A percentile compares a stretch with the other conserved stretches of the same genome.
Evolutionary conservation across 2,888 invertebrate genomes (phyloP).

Genomic region (Cremastinae sp.): DNA sequence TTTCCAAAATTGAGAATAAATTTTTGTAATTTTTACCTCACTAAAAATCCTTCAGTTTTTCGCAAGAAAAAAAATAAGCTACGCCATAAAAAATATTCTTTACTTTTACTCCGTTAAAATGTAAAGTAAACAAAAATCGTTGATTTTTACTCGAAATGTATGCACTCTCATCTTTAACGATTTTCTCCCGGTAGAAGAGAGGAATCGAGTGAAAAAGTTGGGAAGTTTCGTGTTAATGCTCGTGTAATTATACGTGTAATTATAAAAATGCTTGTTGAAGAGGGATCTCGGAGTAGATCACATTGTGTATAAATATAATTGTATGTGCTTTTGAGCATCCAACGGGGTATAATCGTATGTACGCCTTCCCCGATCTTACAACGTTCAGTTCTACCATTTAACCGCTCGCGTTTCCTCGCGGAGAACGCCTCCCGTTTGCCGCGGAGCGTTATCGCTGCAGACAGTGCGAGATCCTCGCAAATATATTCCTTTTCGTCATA

Average conservation of each 20-base stretch:
- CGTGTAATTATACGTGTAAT: constrained; percentile 60
- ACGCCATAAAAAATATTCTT: too few species aligned
- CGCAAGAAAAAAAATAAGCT: too few species aligned
- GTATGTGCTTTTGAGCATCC: constrained; percentile 21
- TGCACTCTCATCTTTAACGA: background rate
- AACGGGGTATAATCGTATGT: constrained; percentile 53
- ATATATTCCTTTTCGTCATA: constrained; percentile 56
- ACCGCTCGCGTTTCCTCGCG: constrained; percentile 44
- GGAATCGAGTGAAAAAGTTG: background rate
- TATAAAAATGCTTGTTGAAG: constrained; percentile 50
- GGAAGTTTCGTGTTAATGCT: constrained; percentile 46
- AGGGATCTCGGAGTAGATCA: constrained; percentile 40
- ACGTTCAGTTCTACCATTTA: constrained; percentile 51
- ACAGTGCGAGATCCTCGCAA: constrained; percentile 16
- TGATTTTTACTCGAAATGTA: too few species aligned
- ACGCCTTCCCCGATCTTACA: constrained; percentile 58
- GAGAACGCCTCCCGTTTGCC: constrained; percentile 56
- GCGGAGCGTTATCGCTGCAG: constrained; percentile 45
- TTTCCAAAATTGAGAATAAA: background rate
- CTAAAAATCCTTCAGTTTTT: too few species aligned
- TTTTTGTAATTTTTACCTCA: too few species aligned
- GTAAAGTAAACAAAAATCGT: too few species aligned
- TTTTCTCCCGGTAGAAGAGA: background rate
- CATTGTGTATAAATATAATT: constrained; percentile 40
- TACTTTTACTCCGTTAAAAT: too few species aligned